phyloP scores from a whole-genome alignment of 1,140 invertebrate species.

The Dinoponera quadriceps region DNA sequence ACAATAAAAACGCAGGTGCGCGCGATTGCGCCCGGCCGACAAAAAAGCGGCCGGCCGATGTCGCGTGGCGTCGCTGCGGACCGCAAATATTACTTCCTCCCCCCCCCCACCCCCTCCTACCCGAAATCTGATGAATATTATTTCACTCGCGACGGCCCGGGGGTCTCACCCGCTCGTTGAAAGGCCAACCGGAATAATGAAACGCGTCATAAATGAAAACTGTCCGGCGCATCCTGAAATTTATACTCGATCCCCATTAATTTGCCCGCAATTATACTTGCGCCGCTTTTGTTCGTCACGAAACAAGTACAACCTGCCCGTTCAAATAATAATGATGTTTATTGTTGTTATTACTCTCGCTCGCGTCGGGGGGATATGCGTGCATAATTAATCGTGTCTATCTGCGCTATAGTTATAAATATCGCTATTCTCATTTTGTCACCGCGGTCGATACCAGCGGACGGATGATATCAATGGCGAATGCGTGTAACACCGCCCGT shows the following conservation, averaged over 20 bases:
- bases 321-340: slow-evolving; percentile 37
- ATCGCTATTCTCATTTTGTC: slow-evolving; percentile 10
- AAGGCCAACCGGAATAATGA: slow-evolving; percentile 44
- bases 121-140: slow-evolving; percentile 60
- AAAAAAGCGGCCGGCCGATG: background rate
- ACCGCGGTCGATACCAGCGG: background rate
- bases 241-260: slow-evolving; percentile 54
- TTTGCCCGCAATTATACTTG: slow-evolving; percentile 60
- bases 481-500: no score
- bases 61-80: background rate
- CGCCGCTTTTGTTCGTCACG: slow-evolving; percentile 28
- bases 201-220: slow-evolving; percentile 60
- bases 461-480: no score
- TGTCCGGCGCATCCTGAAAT: slow-evolving; percentile 33
- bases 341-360: slow-evolving; percentile 30
- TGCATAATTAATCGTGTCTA: background rate
- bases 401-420: slow-evolving; percentile 31
- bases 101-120: no score
- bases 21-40: background rate
- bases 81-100: background rate
- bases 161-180: slow-evolving; percentile 15
- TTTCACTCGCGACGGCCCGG: slow-evolving; percentile 34
- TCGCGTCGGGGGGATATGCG: background rate
- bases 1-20: slow-evolving; percentile 36
- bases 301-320: slow-evolving; percentile 45